These are phyloP conservation scores for Canis aureus DNA, from an alignment of 2,113 vertebrate genomes.

Conservation along the genomic window DNA sequence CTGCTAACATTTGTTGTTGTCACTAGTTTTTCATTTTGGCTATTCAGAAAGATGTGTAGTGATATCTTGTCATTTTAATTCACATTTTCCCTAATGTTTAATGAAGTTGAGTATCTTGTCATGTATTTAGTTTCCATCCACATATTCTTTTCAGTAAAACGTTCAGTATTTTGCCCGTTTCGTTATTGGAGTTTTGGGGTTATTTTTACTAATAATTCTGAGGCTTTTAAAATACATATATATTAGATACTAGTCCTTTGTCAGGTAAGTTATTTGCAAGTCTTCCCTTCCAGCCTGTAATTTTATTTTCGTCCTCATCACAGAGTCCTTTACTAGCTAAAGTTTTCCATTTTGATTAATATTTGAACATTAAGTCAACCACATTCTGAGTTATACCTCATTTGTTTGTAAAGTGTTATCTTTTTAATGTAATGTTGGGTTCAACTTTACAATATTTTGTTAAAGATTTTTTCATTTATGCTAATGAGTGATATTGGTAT, in stretches of 20 bases:
- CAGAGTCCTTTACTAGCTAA: background rate
- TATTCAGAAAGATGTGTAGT: background rate
- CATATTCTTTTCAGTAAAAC: background rate
- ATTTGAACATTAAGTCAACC: background rate
- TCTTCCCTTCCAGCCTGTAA: background rate
- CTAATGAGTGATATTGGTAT: background rate
- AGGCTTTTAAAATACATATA: background rate
- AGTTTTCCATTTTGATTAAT: background rate
- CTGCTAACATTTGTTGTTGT: background rate
- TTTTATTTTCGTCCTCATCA: conserved; percentile 6
- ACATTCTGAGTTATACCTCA: background rate
- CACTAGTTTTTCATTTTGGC: background rate
- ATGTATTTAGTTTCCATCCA: background rate
- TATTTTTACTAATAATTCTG: background rate
- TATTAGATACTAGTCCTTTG: background rate
- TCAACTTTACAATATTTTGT: background rate
- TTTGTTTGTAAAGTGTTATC: background rate
- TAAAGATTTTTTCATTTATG: background rate
- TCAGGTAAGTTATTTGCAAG: background rate
- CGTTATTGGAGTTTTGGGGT: background rate
- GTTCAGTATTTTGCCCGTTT: background rate
- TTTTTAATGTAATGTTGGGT: background rate
- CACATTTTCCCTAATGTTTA: background rate
- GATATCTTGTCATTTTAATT: background rate
- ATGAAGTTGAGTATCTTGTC: background rate